phyloP scores from a whole-genome alignment of 2,888 invertebrate species.

The Pelosia muscerda region DNA sequence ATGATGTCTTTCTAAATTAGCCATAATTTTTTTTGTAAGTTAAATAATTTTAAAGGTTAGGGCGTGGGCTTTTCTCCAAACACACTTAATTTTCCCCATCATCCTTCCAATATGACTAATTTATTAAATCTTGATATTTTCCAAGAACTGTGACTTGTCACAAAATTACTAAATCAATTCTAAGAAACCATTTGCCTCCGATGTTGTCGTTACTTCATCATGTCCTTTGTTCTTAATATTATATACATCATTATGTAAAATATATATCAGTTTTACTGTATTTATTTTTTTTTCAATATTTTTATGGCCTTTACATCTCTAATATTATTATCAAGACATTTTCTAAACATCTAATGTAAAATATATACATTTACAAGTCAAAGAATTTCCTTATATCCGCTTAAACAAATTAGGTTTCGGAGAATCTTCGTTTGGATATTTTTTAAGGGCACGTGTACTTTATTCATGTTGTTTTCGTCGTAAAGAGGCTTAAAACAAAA shows the following conservation, averaged over 20 bases:
- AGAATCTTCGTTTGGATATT: constrained; percentile 43
- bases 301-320: constrained; percentile 33
- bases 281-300: constrained; percentile 27
- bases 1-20: no score
- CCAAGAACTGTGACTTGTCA: no score
- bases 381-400: constrained; percentile 45
- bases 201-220: background rate
- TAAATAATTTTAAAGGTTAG: no score
- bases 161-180: no score
- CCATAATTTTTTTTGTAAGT: no score
- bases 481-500: constrained; percentile 79
- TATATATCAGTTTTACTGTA: background rate
- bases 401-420: constrained; percentile 43
- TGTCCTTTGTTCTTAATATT: background rate
- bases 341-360: constrained; percentile 45
- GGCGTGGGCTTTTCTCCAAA: no score
- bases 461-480: constrained; percentile 62
- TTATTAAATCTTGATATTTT: no score
- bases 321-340: constrained; percentile 43
- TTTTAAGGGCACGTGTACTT: constrained; percentile 45
- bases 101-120: no score
- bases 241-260: background rate
- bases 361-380: constrained; percentile 47
- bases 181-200: no score
- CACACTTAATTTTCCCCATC: no score